Evolutionary conservation across 2,888 invertebrate species (phyloP).

Genomic region (Torymus texanus): DNA sequence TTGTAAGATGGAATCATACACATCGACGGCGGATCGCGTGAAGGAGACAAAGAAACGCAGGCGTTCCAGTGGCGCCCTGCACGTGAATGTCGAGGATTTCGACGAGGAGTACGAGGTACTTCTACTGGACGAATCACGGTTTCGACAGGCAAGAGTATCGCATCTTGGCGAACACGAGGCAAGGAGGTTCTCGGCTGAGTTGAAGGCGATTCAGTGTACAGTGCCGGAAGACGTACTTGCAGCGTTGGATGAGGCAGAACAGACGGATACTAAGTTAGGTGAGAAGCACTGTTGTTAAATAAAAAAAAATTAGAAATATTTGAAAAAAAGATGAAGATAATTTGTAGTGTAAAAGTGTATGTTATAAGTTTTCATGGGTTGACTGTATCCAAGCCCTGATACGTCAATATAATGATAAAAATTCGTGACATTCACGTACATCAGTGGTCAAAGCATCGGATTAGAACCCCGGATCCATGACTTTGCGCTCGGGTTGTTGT

Average conservation of each 20-base stretch:
- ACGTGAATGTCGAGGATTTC: slow-evolving; percentile 23
- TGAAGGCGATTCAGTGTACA: slow-evolving; percentile 14
- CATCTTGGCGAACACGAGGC: not conserved
- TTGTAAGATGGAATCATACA: slow-evolving; percentile 65
- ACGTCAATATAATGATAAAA: too few relatives aligned
- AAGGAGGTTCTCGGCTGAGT: slow-evolving; percentile 43
- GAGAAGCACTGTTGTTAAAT: too few relatives aligned
- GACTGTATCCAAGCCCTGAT: too few relatives aligned
- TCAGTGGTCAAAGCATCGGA: too few relatives aligned
- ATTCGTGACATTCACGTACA: too few relatives aligned
- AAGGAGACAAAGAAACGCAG: slow-evolving; percentile 61
- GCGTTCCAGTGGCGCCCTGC: not conserved
- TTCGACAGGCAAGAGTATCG: not conserved
- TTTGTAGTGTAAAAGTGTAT: too few relatives aligned
- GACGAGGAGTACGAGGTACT: slow-evolving; percentile 68
- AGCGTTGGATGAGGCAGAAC: slow-evolving; percentile 57
- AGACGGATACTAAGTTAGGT: slow-evolving; percentile 46
- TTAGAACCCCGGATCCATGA: too few relatives aligned
- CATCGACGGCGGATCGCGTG: slow-evolving; percentile 63
- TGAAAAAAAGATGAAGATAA: too few relatives aligned
- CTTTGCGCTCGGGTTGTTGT: too few relatives aligned
- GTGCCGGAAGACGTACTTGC: slow-evolving; percentile 61
- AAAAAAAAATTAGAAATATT: too few relatives aligned
- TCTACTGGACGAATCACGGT: slow-evolving; percentile 62
- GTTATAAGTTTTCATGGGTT: too few relatives aligned